Evolutionary conservation across 1,140 invertebrate genomes (phyloP), one percentile per base, ranked within the genome.

Genomic region (Leptinotarsa texana): DNA sequence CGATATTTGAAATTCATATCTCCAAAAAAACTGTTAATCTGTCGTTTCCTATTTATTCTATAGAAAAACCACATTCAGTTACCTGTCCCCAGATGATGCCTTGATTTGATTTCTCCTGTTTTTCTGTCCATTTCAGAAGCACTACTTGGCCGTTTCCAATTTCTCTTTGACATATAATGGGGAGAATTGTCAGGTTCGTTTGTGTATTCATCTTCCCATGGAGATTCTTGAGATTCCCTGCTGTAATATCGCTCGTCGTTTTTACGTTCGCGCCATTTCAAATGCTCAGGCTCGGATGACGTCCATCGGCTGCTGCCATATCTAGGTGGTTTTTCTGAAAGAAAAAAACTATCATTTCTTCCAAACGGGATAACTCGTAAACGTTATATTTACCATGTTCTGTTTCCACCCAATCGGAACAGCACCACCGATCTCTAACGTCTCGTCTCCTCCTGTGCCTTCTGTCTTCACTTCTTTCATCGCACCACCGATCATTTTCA

Each of bases 111-210:
- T 75, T 88, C 87, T 3, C 86, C 87, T 47, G 87, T 82, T 63
- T 87, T 86, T 17, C 87, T 80, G 75, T 88, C 87, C 65, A 86
- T 86, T 77, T 88, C 88, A 2, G 88, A 87, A 1, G 90, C 90
- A 80, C 90, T 91, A 61, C 89, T 89, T 0, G 91, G 91, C 74
- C 91, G 85, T 73, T 90, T 90, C 79, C 88, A 89, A 75, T 88
- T 89, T 74, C 89, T 85, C 48, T 88, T 89, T 4, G 88, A 85
- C 33, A 33, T 24, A 79, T 88, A 87, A 76, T 87, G 82, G 4
- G 85, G 80, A 33, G 84, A 79, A 71, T 87, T 87, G 62, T 85
- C 83, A 1, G 79, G 70, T 48, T 84, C 82, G 72, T 83, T 86
- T 18, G 75, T 75, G 69, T 81, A 83, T 67, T 89, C 88, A 42